Evolutionary conservation across 2,888 invertebrate species (phyloP).

Genomic region (Shargacucullia verbasci): DNA sequence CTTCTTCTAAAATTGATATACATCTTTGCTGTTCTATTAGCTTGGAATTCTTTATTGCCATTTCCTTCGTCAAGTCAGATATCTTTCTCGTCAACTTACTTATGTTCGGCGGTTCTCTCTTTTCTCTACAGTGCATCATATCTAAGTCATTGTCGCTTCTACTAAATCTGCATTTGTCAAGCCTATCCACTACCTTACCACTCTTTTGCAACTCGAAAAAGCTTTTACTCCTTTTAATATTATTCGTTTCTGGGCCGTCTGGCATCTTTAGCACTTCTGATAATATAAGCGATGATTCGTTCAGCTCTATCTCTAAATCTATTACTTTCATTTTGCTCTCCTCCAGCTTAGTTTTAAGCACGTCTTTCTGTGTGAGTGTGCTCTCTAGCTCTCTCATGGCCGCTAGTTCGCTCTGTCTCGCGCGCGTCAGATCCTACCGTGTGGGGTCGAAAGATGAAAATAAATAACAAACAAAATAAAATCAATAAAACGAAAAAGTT

Average conservation of each 20-base stretch:
- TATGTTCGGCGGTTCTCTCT: conserved; percentile 67
- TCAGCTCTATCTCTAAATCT: conserved; percentile 87
- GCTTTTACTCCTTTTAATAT: conserved; percentile 82
- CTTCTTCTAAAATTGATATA: conserved; percentile 86
- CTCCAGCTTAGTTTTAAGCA: conserved; percentile 77
- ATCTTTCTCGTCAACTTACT: conserved; percentile 81
- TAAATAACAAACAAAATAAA: conserved; percentile 68
- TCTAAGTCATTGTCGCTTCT: conserved; percentile 82
- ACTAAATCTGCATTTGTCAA: conserved; percentile 86
- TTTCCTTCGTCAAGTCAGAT: conserved; percentile 81
- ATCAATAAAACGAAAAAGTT: conserved; percentile 71
- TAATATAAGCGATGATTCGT: conserved; percentile 86
- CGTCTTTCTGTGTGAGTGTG: conserved; percentile 76
- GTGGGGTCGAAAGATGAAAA: conserved; percentile 77
- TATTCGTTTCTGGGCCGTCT: conserved; percentile 74
- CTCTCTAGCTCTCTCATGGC: conserved; percentile 77
- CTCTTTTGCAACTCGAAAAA: conserved; percentile 87
- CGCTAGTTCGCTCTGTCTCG: conserved; percentile 78
- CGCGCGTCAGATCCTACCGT: conserved; percentile 80
- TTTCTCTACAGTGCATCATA: conserved; percentile 67
- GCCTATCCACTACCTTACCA: conserved; percentile 89
- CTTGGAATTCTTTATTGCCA: conserved; percentile 85
- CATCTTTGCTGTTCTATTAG: conserved; percentile 88
- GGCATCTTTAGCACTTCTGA: conserved; percentile 86
- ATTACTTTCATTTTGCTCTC: conserved; percentile 82